phyloP scores from a whole-genome alignment of 2,888 invertebrate species.

The Rutpela maculata region DNA sequence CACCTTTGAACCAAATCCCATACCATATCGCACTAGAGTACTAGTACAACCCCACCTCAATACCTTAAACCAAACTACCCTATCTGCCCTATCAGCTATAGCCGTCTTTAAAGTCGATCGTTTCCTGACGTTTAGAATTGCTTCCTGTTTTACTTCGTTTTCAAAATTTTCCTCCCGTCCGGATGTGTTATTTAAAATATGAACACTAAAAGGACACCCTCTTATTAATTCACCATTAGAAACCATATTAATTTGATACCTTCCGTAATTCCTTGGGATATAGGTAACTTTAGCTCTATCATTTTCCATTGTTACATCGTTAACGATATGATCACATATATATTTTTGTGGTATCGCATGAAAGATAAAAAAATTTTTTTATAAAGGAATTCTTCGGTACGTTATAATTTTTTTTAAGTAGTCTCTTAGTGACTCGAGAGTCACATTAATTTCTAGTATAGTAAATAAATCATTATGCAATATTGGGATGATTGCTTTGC shows the following conservation, averaged over 20 bases:
- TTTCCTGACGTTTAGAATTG: conserved; percentile 66
- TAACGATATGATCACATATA: conserved; percentile 73
- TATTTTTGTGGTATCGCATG: conserved; percentile 40
- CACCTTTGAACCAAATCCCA: too few species aligned
- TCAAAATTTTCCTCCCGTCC: conserved; percentile 49
- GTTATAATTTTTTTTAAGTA: background rate
- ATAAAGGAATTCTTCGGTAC: conserved; percentile 22
- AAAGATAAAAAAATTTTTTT: conserved; percentile 44
- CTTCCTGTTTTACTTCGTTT: conserved; percentile 44
- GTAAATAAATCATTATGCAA: conserved; percentile 46
- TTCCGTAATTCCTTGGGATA: conserved; percentile 75
- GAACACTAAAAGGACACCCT: conserved; percentile 79
- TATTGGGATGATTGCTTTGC: conserved; percentile 61
- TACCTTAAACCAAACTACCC: too few species aligned
- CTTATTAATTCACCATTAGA: conserved; percentile 77
- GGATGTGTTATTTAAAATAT: conserved; percentile 68
- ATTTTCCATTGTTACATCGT: conserved; percentile 73
- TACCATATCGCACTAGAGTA: too few species aligned
- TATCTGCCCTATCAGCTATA: conserved; percentile 18
- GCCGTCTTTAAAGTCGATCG: conserved; percentile 65
- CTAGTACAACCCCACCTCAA: too few species aligned
- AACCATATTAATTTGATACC: conserved; percentile 77
- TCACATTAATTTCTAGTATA: conserved; percentile 45
- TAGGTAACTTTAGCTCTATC: conserved; percentile 77
- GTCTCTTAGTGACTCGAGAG: conserved; percentile 36